These are phyloP conservation scores for Helleia helle DNA, from an alignment of 2,888 invertebrate genomes.

Conservation along the genomic window DNA sequence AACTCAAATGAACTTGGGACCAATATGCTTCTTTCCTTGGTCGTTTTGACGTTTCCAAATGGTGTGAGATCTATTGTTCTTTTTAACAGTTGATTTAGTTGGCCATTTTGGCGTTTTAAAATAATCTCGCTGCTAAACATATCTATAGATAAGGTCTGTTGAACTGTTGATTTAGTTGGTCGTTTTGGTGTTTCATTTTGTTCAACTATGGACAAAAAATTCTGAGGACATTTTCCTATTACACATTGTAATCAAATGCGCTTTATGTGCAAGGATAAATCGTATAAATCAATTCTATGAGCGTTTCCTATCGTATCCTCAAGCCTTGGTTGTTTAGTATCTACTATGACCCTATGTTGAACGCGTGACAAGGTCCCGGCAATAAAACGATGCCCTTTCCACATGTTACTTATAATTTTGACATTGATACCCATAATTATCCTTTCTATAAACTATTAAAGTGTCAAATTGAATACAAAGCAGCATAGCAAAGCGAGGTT, in stretches of 20 bases:
- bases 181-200: too few relatives aligned
- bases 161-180: too few relatives aligned
- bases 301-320: slow-evolving; percentile 5
- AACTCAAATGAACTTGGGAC: too few relatives aligned
- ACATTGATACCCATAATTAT: not conserved
- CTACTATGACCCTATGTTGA: slow-evolving; percentile 3
- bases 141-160: too few relatives aligned
- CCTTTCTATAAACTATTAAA: not conserved
- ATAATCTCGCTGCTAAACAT: too few relatives aligned
- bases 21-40: too few relatives aligned
- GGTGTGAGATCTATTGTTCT: too few relatives aligned
- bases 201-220: too few relatives aligned
- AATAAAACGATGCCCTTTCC: slow-evolving; percentile 5
- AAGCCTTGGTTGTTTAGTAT: not conserved
- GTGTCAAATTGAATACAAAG: not conserved
- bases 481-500: not conserved
- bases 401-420: slow-evolving; percentile 2
- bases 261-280: not conserved
- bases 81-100: too few relatives aligned
- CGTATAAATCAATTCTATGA: not conserved
- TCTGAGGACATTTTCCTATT: too few relatives aligned
- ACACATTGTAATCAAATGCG: not conserved
- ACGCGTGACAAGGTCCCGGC: slow-evolving; percentile 6
- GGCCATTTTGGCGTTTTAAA: too few relatives aligned
- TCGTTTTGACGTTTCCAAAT: too few relatives aligned